Evolutionary conservation across 2,797 vertebrate species (phyloP).

Genomic region (Clarias fuscus): DNA sequence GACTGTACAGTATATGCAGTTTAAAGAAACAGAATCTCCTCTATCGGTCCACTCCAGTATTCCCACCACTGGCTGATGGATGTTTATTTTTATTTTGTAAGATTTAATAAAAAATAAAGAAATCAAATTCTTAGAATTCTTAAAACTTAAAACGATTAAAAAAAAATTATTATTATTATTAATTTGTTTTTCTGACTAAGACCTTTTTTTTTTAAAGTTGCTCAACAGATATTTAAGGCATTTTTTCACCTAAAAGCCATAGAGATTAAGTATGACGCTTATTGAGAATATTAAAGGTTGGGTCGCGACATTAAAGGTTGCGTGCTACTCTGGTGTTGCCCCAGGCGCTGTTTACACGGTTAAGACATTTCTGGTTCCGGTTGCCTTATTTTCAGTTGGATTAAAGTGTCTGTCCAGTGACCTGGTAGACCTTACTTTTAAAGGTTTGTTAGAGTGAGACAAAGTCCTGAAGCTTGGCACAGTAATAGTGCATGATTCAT

Average conservation of each 20-base stretch:
- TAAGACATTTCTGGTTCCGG: no score
- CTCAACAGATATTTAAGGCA: background rate
- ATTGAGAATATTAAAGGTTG: slow-evolving; percentile 4
- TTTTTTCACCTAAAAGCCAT: background rate
- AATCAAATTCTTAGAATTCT: background rate
- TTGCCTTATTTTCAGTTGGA: no score
- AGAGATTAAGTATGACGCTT: background rate
- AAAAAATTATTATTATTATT: background rate
- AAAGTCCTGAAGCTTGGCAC: no score
- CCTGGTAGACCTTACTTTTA: no score
- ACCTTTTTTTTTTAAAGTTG: background rate
- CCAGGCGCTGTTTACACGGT: background rate
- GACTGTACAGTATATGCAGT: no score
- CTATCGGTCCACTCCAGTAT: background rate
- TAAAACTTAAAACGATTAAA: no score
- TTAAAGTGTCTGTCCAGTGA: no score
- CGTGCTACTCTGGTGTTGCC: background rate
- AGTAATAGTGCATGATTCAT: no score
- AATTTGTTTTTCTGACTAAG: background rate
- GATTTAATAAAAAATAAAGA: background rate
- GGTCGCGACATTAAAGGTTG: background rate
- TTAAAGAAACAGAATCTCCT: background rate
- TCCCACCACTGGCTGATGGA: background rate
- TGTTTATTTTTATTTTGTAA: background rate
- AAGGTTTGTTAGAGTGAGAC: no score